Evolutionary conservation across 2,113 vertebrate species (phyloP), one percentile per base, ranked within the genome.

Genomic region (Triplophysa dalaica): DNA sequence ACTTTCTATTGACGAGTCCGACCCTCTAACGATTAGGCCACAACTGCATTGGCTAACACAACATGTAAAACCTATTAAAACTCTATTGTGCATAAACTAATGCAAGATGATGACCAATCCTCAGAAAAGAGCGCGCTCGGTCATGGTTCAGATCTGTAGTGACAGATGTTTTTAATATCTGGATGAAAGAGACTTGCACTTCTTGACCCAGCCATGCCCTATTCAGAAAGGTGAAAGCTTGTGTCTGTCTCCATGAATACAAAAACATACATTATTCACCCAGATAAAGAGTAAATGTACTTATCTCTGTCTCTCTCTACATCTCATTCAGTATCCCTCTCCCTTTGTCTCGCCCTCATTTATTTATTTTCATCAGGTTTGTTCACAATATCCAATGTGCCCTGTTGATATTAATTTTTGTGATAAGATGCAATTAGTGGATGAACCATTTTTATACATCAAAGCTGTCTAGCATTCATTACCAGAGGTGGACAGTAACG

Each of bases 201-300:
- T 63, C 60, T 48, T 8, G 22, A 29, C 14, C 60, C 58, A 63
- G 21, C n/a, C 73, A 45, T 75, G 58, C 21, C 22, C 41, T 75
- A 60, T 75, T 58, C 45, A 63, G 62, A 75, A 45, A 41, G 29
- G 22, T 75, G 54, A 61, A 74, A 61, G 33, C 33, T 13, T 29
- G 60, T 48, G 16, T 12, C 29, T 17, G 70, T 74, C 70, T 73
- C 11, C 4, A 22, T 2, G 58, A 63, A 75, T 75, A 19, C 58
- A 75, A 62, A 6, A 24, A 24, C 24, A 24, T 64, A 41, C 61
- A 52, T 11, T 64, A 64, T 76, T 64, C 22, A 50, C 21, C 16
- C 16, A 64, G 61, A 64, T 21, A 52, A 64, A 64, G n/a, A 45
- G 54, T 24, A 45, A 19, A 48, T 50, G n/a, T 45, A 58, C 16